Percentiles rank a stretch among this genome's conserved stretches.
Evolutionary conservation across 2,888 invertebrate genomes (phyloP).

Genomic region (Aplocera efformata): DNA sequence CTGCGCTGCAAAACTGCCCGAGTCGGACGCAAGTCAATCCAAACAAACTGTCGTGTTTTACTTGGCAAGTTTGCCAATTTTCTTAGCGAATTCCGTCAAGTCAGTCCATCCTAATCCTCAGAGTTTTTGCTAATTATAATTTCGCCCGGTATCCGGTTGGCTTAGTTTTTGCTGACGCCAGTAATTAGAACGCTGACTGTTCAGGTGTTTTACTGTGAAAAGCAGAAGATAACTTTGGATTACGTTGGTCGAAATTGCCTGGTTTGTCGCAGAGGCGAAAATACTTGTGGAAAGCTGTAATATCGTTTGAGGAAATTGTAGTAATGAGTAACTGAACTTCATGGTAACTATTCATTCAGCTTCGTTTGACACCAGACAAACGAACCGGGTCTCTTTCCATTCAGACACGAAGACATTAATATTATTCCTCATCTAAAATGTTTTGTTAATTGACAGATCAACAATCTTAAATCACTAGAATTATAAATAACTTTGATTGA

Average conservation of each 20-base stretch:
- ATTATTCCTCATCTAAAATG: too few relatives aligned
- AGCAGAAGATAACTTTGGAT: conserved; percentile 20
- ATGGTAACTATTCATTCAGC: too few relatives aligned
- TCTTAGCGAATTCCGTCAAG: conserved; percentile 28
- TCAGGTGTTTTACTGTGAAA: conserved; percentile 24
- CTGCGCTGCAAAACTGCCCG: not conserved
- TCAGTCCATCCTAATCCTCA: conserved; percentile 29
- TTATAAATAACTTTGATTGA: too few relatives aligned
- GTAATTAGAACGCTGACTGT: conserved; percentile 28
- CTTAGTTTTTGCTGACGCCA: conserved; percentile 30
- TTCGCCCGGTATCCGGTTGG: conserved; percentile 7
- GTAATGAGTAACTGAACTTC: too few relatives aligned
- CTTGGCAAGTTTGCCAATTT: conserved; percentile 29
- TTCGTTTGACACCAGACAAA: too few relatives aligned
- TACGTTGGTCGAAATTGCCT: conserved; percentile 15
- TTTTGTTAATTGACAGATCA: too few relatives aligned
- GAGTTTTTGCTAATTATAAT: conserved; percentile 34
- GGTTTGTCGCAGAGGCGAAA: conserved; percentile 14
- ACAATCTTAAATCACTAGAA: too few relatives aligned
- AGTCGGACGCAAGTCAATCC: conserved; percentile 8
- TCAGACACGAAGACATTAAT: too few relatives aligned
- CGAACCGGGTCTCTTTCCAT: too few relatives aligned
- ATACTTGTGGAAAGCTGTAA: conserved; percentile 3
- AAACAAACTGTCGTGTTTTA: conserved; percentile 9
- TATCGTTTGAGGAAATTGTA: too few relatives aligned